These are phyloP conservation scores for Pipistrellus pygmaeus DNA, from an alignment of 2,797 vertebrate genomes.

Conservation along the genomic window DNA sequence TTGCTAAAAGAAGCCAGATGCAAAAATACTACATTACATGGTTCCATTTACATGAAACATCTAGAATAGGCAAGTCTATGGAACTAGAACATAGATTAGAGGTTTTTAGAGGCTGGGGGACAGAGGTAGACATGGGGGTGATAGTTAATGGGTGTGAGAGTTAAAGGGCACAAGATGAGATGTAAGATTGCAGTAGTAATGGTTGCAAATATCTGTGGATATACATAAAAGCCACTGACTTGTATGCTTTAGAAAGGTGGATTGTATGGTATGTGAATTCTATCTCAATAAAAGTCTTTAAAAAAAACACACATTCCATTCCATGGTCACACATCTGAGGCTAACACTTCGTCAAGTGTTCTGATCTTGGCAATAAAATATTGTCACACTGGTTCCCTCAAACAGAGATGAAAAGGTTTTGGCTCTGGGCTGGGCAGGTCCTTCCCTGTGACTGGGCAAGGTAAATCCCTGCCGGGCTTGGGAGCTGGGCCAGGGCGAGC, in stretches of 20 bases:
- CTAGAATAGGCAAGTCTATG: not conserved
- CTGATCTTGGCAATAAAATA: constrained; percentile 10
- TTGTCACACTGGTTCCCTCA: not conserved
- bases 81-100: not conserved
- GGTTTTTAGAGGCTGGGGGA: not conserved
- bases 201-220: not conserved
- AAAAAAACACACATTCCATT: not conserved
- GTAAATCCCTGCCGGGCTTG: not conserved
- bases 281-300: constrained; percentile 12
- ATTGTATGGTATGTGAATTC: not conserved
- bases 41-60: not conserved
- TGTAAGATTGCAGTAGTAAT: not conserved
- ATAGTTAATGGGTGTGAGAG: not conserved
- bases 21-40: not conserved
- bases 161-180: not conserved
- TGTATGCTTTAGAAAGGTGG: not conserved
- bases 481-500: not conserved
- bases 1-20: not conserved
- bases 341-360: not conserved
- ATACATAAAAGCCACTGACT: not conserved
- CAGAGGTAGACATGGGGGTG: not conserved
- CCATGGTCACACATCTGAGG: not conserved
- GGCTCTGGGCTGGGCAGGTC: constrained; percentile 37
- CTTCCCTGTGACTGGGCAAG: not conserved
- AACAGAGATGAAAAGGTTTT: constrained; percentile 11